Evolutionary conservation across 2,113 vertebrate genomes (phyloP), one percentile per base, ranked within the genome.

Genomic region (Stictonetta naevosa): DNA sequence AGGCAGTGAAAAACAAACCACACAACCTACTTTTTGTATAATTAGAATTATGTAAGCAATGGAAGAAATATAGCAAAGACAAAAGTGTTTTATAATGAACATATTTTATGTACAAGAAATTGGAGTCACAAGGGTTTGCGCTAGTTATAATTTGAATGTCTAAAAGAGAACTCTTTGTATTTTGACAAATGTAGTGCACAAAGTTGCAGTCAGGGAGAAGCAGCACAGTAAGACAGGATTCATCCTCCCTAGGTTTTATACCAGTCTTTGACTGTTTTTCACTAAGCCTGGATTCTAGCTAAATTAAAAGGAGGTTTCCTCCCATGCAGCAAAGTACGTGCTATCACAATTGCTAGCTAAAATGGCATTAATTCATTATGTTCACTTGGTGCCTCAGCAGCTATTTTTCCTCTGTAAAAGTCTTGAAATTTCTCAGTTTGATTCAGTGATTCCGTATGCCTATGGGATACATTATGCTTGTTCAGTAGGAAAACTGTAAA

Each of bases 401-500:
- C 86, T 69, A 87, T 31, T 94, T 92, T 92, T 96, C 52, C 53
- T 74, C 8, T 78, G 34, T 95, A 92, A 77, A 96, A 95, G 72
- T 84, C 86, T 72, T 95, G 92, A 88, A 72, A 21, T 95, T 95
- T 94, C 77, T 91, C 56, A 90, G 62, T 95, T 96, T 90, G 71
- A 85, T 95, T 96, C 86, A 71, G 59, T 90, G 88, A 90, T 92
- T 95, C 76, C 28, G 4, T 90, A 53, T 50, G 78, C 93, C 75
- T 97, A 86, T 82, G 84, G 66, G 84, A 86, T 95, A 25, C 69
- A 77, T 95, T 95, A 83, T 95, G 46, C 92, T 88, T 93, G 48
- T 91, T 97, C 88, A 87, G 62, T 93, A 91, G 82, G 69, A 92
- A 96, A 97, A 96, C 85, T 74, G 44, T 93, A 94, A 90, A 96